Base-by-base conservation (phyloP, 2,113 vertebrate genomes). In the Abramis brama region DNA sequence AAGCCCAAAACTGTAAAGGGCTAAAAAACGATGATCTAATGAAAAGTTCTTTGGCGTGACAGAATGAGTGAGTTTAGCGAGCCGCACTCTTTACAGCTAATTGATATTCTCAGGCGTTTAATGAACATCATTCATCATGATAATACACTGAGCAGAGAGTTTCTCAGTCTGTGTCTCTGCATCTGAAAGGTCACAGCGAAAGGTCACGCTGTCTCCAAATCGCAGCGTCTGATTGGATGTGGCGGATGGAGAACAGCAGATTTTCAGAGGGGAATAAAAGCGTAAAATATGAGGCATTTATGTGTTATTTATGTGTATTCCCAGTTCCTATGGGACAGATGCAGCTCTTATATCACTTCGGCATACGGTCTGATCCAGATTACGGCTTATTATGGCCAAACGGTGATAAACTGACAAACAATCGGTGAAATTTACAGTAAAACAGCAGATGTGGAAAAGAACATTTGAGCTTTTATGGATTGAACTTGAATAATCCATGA, bases 111-210 rank as follows among this genome's bases (percentile, higher is more conserved):
- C 73, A 85, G 25, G 45, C 43, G 83, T 70, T 60, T 86, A 86
- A 88, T 84, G 75, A 82, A 59, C 23, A 47, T 39, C 81, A 70
- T 86, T 82, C 71, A 68, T 88, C 85, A 88, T 86, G 7, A 80
- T 66, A 76, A 50, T 4, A 52, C 79, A 80, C 15, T 30, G 50
- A 21, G 55, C 19, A 21, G 19, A 57, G 55, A 52, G 50, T 52
- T 52, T 52, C 23, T 11, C 50, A 52, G 11, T 68, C 59, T 39
- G 17, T 2, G 2, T 55, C 52, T 19, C 52, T 57, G 52, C 52
- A 83, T 12, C 39, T 13, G 50, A 55, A 78, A 82, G 70, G 52
- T 79, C 76, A 74, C 13, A 12, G 10, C 1, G 52, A 76, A 76
- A 76, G 74, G 74, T 25, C 47, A 52, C n/a, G 1, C 47, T 1